phyloP scores from a whole-genome alignment of 1,140 invertebrate genomes.

The Hyles vespertilio region DNA sequence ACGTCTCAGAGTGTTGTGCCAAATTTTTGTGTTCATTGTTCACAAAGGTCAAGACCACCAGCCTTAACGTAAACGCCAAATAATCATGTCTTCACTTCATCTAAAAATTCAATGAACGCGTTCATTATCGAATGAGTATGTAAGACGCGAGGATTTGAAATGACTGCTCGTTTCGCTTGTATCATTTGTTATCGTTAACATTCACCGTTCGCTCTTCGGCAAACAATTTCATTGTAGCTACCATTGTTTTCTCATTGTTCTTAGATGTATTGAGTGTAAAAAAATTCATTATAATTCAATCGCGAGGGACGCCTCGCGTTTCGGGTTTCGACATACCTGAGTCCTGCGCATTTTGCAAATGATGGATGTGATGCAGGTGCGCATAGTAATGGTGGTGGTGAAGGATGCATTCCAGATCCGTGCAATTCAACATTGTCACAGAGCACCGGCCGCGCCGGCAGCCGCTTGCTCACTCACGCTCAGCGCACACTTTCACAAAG shows the following conservation, averaged over 20 bases:
- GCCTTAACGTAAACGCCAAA: not conserved
- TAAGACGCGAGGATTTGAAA: constrained; percentile 27
- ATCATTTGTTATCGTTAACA: constrained; percentile 57
- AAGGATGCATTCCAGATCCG: constrained; percentile 84
- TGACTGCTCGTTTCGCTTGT: constrained; percentile 21
- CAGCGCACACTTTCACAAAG: constrained; percentile 71
- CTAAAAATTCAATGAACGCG: constrained; percentile 5
- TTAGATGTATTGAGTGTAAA: constrained; percentile 31
- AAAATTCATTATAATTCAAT: constrained; percentile 26
- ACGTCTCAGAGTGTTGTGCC: constrained; percentile 26
- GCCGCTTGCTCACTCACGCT: constrained; percentile 57
- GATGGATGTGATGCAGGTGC: constrained; percentile 82
- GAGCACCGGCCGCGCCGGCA: constrained; percentile 49
- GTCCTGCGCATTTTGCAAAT: constrained; percentile 76
- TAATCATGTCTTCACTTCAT: constrained; percentile 12
- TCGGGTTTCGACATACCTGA: constrained; percentile 59
- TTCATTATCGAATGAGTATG: constrained; percentile 1
- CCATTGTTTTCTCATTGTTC: constrained; percentile 48
- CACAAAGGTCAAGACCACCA: constrained; percentile 47
- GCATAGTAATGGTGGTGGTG: constrained; percentile 85
- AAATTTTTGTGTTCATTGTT: constrained; percentile 42
- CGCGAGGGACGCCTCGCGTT: too few relatives aligned
- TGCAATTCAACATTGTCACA: constrained; percentile 83
- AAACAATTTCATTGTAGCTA: constrained; percentile 50
- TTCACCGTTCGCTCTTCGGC: constrained; percentile 43